Evolutionary conservation across 2,113 vertebrate genomes (phyloP).

Genomic region (Calidris pygmaea): DNA sequence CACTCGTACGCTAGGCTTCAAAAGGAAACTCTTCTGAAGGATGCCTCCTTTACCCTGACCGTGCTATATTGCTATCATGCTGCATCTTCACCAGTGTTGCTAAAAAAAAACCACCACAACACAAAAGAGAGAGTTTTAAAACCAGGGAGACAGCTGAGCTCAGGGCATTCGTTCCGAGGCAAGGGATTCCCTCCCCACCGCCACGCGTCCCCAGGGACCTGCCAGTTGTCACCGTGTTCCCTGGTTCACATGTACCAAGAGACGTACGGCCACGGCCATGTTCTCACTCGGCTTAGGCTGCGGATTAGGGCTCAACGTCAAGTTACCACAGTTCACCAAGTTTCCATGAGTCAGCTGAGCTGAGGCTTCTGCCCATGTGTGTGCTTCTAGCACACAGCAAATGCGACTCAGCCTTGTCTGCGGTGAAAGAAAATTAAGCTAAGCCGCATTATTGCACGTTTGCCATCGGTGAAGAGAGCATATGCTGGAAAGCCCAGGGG

Average conservation of each 20-base stretch:
- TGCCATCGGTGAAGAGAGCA: neutral
- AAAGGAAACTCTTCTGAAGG: neutral
- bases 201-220: neutral
- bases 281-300: neutral
- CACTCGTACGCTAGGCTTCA: neutral
- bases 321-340: neutral
- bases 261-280: rapidly evolving
- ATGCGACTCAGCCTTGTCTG: neutral
- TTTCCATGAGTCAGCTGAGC: slow-evolving; percentile 57
- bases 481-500: neutral
- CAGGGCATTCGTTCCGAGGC: neutral
- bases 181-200: neutral
- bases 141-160: neutral
- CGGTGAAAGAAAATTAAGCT: neutral
- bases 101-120: neutral
- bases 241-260: neutral
- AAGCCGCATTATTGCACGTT: neutral
- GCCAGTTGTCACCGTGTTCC: neutral
- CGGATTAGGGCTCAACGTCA: neutral
- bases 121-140: neutral
- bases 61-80: neutral
- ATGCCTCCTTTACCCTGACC: neutral
- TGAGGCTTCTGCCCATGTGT: neutral
- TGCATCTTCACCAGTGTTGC: neutral
- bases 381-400: neutral